Evolutionary conservation across 64 coral and sea anemone species (phyloP).

Genomic region (Astreopora myriophthalma): DNA sequence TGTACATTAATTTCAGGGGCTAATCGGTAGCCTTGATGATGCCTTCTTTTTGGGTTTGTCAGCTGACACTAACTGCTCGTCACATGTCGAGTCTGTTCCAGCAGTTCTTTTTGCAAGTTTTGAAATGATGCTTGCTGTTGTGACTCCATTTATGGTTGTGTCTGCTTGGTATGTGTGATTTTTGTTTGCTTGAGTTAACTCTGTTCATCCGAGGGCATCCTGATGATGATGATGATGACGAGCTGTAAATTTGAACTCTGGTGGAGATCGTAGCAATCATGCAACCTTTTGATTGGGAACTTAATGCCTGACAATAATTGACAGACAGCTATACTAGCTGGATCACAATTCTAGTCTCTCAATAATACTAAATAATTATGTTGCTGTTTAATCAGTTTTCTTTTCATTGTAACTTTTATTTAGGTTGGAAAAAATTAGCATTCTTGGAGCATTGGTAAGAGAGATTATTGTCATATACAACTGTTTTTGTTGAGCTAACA

Average conservation of each 20-base stretch:
- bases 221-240: too few species aligned
- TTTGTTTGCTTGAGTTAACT: not conserved
- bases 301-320: too few species aligned
- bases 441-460: conserved; percentile 68
- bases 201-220: too few species aligned
- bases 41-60: conserved; percentile 84
- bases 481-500: too few species aligned
- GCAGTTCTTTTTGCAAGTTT: conserved; percentile 78
- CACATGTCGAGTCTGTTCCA: conserved; percentile 27
- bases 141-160: conserved; percentile 84
- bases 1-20: conserved; percentile 48
- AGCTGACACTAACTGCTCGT: conserved; percentile 64
- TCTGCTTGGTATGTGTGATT: conserved; percentile 64
- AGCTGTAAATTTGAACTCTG: too few species aligned
- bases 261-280: too few species aligned
- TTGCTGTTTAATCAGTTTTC: not conserved
- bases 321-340: too few species aligned
- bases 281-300: too few species aligned
- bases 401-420: not conserved
- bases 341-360: too few species aligned
- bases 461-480: too few species aligned
- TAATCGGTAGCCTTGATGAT: conserved; percentile 84
- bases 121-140: conserved; percentile 84
- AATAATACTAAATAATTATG: not conserved
- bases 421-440: conserved; percentile 63